Base-by-base conservation (phyloP, 1,140 invertebrate genomes). In the Drosophila micromelanica region DNA sequence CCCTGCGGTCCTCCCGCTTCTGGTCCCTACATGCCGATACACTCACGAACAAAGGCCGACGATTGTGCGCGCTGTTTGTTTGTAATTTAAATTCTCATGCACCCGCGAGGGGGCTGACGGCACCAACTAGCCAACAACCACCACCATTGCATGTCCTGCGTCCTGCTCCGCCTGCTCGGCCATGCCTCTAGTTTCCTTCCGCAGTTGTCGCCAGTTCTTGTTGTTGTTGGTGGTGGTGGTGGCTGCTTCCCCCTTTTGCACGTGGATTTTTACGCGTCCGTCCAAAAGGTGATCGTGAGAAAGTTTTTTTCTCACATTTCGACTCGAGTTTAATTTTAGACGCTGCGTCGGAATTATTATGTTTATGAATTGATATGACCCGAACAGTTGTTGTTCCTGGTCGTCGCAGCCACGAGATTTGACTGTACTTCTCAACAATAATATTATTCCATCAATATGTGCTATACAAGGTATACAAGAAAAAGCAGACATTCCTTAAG, bases 241-340 rank as follows among this genome's bases (percentile, higher is more conserved):
- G 46, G 49, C 60, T 74, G 46, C 89, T 91, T 91, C 89, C 89
- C 89, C 89, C 89, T 91, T 91, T 91, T 91, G 84, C 89, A 91
- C 89, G 89, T 91, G 89, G 89, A 90, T 90, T 90, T 85, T 60
- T 60, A 82, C 45, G 86, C 76, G 70, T 78, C 74, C 64, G 65
- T 60, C 62, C 73, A 73, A 89, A 73, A 80, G 79, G 89, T 91
- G 89, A 91, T 91, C 89, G 89, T 91, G 89, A 91, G 89, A 91
- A 91, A 85, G 73, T 89, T 78, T 87, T 90, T 90, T 90, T 90
- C 89, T 90, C 87, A 90, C 87, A 90, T 76, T 74, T 74, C 71
- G 61, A 82, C 67, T 80, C 43, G 71, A 63, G 68, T 80, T 85
- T 85, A 85, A 89, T 89, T 87, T 90, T 89, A 84, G 85, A 38